Conservation (phyloP, 2,113 vertebrate genomes). For the human region GRCh38 chr5:162817001-162817500, state of each 20-base stretch:
- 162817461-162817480: neutral
- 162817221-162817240: neutral
- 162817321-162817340: neutral
- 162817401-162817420: neutral
- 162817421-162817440: neutral
- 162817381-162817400: neutral
- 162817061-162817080: neutral
- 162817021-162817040: neutral
- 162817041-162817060: neutral
- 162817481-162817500: neutral
- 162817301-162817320: neutral
- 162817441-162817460: neutral
- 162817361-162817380: neutral
- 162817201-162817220: neutral
- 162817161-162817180: neutral
- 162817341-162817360: neutral
- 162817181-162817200: neutral
- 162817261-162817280: constrained; percentile 30
- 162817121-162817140: neutral
- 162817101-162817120: neutral
- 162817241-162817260: neutral
- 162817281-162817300: neutral
- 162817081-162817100: neutral
- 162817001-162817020: neutral
- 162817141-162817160: neutral